These are phyloP conservation scores for Aromia moschata DNA, from an alignment of 2,888 invertebrate genomes.

Conservation along the genomic window DNA sequence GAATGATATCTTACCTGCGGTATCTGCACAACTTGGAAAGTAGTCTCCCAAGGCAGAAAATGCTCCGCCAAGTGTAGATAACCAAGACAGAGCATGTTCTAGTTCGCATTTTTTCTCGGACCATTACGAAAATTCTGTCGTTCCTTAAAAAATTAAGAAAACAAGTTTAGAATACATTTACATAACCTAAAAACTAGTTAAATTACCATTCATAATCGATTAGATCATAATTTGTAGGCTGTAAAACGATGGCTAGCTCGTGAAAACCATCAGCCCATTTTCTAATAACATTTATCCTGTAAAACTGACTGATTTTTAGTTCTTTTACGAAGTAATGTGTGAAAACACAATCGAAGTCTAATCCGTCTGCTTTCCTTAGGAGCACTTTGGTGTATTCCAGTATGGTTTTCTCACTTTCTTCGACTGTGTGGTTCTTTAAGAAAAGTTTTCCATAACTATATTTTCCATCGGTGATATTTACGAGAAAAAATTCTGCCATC, in stretches of 20 bases:
- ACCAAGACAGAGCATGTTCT: conserved; percentile 89
- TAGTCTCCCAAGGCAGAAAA: conserved; percentile 95
- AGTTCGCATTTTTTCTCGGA: conserved; percentile 76
- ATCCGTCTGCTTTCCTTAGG: neutral
- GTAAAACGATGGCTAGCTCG: conserved; percentile 51
- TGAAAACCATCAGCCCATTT: no score
- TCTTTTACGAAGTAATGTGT: conserved; percentile 56
- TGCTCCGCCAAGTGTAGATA: conserved; percentile 96
- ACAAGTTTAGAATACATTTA: no score
- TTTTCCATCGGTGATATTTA: conserved; percentile 26
- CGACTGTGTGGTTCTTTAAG: conserved; percentile 19
- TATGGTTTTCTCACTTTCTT: neutral
- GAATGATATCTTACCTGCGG: conserved; percentile 87
- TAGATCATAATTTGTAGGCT: conserved; percentile 69
- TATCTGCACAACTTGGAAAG: conserved; percentile 80
- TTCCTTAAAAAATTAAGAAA: conserved; percentile 61
- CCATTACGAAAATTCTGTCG: conserved; percentile 62
- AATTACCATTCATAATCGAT: conserved; percentile 77
- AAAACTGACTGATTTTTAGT: conserved; percentile 47
- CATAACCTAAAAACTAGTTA: conserved; percentile 1
- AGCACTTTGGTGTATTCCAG: neutral
- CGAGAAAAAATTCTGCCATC: conserved; percentile 12
- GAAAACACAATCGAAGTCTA: conserved; percentile 48
- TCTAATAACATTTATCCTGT: conserved; percentile 43
- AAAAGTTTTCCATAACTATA: conserved; percentile 33